Evolutionary conservation across 2,797 vertebrate species (phyloP), one percentile per base, ranked within the genome.

Genomic region (Crocidura indochinensis): DNA sequence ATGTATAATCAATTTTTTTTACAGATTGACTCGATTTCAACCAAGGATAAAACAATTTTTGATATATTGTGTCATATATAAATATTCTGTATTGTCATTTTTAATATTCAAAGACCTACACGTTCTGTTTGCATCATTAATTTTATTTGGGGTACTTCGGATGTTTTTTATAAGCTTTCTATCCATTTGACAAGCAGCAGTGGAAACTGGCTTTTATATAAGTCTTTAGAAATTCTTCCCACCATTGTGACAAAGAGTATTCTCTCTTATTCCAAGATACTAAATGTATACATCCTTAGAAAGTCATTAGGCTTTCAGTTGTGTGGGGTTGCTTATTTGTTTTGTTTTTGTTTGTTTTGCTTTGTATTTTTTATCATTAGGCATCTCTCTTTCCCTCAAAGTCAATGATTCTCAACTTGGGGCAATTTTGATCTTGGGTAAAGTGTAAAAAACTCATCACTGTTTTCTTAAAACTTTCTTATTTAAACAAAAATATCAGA

Each of bases 131-230:
- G 15, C 12, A 3, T 49, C 26, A 9, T 68, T 5, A 68, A 22
- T 76, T 53, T 14, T n/a, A 85, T 38, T 38, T 38, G 38, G 38
- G 38, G 38, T 27, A 47, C 12, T 71, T 53, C 74, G 51, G 7
- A 44, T 65, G n/a, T 84, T 69, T 60, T 20, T 20, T 60, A 60
- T 20, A 4, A 51, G 26, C 10, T 27, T 26, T 31, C 29, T 17
- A 5, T 2, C 2, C 4, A 69, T 1, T 1, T 68, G 51, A 14
- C 19, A 12, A 73, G 76, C 44, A 49, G 38, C 15, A 24, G 17
- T 68, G 86, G 19, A 92, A 91, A 68, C 8, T 38, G 8, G 15
- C 9, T 85, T 79, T 87, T 24, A 44, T 51, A 46, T 79, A 60
- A 84, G 1, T 19, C 56, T 87, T 68, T 17, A 14, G 2, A 17